These are phyloP conservation scores for Albula glossodonta DNA, from an alignment of 2,113 vertebrate genomes.

Conservation along the genomic window DNA sequence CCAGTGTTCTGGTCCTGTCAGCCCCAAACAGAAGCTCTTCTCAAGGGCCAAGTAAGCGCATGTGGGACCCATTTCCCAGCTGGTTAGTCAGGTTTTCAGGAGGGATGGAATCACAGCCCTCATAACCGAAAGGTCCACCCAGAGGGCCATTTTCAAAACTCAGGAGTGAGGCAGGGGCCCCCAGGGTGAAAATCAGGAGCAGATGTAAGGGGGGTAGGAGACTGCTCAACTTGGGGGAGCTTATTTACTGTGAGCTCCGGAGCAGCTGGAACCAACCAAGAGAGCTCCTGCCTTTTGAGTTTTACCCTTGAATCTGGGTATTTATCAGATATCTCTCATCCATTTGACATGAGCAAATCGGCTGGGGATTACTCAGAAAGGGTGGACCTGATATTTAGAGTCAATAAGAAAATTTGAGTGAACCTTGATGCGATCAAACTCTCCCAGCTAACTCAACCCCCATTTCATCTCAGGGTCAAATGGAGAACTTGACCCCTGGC, in stretches of 20 bases:
- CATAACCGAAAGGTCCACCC: background rate
- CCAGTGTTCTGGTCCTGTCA: background rate
- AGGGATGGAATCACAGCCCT: background rate
- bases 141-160: background rate
- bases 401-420: background rate
- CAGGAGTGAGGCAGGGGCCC: background rate
- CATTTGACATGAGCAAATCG: background rate
- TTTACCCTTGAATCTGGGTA: background rate
- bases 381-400: background rate
- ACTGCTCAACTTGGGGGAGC: background rate
- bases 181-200: background rate
- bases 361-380: background rate
- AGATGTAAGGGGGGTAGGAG: background rate
- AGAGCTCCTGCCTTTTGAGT: background rate
- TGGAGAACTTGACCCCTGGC: background rate
- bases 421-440: background rate
- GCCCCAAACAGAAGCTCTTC: slow-evolving; percentile 10
- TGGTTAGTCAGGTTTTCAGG: background rate
- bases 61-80: background rate
- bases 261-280: background rate
- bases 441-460: background rate
- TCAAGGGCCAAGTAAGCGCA: background rate
- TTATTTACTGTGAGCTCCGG: background rate
- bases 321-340: background rate
- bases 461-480: background rate